These are phyloP conservation scores for Eriocheir sinensis DNA, from an alignment of 1,140 invertebrate genomes.

Conservation along the genomic window DNA sequence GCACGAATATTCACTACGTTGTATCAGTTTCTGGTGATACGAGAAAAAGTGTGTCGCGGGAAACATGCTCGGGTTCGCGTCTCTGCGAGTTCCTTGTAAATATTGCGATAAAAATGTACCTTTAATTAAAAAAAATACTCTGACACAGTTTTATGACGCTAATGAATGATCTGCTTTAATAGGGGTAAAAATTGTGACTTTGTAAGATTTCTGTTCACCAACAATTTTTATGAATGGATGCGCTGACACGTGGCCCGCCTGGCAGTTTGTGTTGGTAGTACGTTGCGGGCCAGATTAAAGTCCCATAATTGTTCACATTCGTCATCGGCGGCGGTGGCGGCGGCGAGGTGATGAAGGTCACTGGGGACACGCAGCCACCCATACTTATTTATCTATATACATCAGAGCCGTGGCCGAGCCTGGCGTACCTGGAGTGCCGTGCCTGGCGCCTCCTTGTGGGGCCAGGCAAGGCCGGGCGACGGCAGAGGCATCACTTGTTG, in stretches of 20 bases:
- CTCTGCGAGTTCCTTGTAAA: not conserved
- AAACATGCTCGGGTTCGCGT: not conserved
- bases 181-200: conserved; percentile 15
- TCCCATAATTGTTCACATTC: not conserved
- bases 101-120: conserved; percentile 14
- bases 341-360: not conserved
- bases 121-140: conserved; percentile 27
- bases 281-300: not conserved
- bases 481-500: not conserved
- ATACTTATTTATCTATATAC: not conserved
- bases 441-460: not conserved
- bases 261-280: conserved; percentile 14
- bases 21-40: not conserved
- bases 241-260: conserved; percentile 8
- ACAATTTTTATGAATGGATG: conserved; percentile 26
- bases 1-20: not conserved
- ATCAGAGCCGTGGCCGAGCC: no score
- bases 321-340: not conserved
- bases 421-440: not conserved
- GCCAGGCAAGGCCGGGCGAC: no score
- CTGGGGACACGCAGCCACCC: not conserved
- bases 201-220: conserved; percentile 25
- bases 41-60: not conserved
- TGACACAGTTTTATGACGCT: conserved; percentile 24
- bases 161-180: conserved; percentile 26